Base-by-base conservation (phyloP, 2,797 vertebrate genomes). In the Steatocranus sp. region DNA sequence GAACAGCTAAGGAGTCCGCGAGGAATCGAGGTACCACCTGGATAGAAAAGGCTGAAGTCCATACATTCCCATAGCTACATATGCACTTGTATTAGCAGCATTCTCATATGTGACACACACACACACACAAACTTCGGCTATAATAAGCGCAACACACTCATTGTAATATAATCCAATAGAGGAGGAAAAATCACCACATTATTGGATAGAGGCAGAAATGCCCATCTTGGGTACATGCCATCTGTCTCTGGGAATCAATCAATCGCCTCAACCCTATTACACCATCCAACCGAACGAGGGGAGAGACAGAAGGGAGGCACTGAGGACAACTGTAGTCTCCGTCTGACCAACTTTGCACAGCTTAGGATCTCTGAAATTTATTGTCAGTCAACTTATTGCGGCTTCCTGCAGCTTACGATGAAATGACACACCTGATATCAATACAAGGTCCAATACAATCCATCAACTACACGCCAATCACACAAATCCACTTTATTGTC, bases 181-280 rank as follows among this genome's bases (percentile, higher is more conserved):
- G 80, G 23, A 82, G 78, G 63, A 87, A 76, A 88, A 84, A 63
- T 88, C 75, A 50, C 75, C 53, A 49, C 86, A 73, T 88, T 87
- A 90, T 93, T 91, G 87, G 88, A 89, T 81, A 38, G 68, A 91
- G 83, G 78, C 76, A 78, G 74, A 88, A 84, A 89, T 84, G 75
- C 53, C 80, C 51, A 36, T 87, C 88, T 89, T 89, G 88, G 92
- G 85, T 85, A 80, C 70, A 85, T 73, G 85, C 91, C 89, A 91
- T 93, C 93, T 93, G 91, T 93, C 89, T 83, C 84, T 25, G 80
- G 85, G 82, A 92, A 88, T 88, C 89, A 85, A 92, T 93, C 89
- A 89, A 89, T 93, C 50, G 51, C 86, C 75, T 80, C 90, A 80
- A 75, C 63, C 50, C 78, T 79, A 81, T 90, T 78, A 86, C 58